A percentile compares a stretch with the other conserved stretches of the same genome.
Conservation (phyloP, 2,888 invertebrate species). For the Heteromurus nitidus region DNA sequence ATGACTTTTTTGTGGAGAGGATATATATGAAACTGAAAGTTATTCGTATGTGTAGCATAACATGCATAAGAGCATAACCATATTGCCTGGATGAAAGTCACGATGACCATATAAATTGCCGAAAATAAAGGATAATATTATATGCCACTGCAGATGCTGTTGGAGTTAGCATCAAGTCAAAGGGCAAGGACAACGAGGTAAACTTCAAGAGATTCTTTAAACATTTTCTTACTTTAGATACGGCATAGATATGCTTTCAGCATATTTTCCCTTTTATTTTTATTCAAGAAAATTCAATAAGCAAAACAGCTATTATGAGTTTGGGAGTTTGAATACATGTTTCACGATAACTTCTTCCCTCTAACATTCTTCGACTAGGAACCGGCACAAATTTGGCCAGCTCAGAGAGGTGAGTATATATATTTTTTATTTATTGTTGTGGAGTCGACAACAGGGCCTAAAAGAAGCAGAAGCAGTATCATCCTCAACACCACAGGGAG, state of each 20-base stretch:
- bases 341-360: constrained; percentile 47
- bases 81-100: constrained; percentile 13
- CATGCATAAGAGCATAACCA: neutral
- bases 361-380: constrained; percentile 59
- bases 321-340: too few relatives aligned
- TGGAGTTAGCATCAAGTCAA: constrained; percentile 61
- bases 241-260: too few relatives aligned
- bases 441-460: constrained; percentile 27
- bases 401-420: neutral
- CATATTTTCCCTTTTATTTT: too few relatives aligned
- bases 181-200: constrained; percentile 70
- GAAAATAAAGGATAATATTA: too few relatives aligned
- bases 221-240: too few relatives aligned
- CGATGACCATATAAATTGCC: constrained; percentile 19
- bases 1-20: neutral
- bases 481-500: constrained; percentile 70
- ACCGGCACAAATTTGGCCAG: constrained; percentile 72
- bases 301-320: too few relatives aligned
- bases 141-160: constrained; percentile 27
- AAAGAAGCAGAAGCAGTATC: constrained; percentile 59
- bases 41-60: too few relatives aligned
- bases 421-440: constrained; percentile 43
- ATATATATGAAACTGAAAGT: neutral
- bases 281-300: too few relatives aligned
- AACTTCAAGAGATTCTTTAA: too few relatives aligned